A percentile compares a stretch with the other conserved stretches of the same genome.
Conservation (phyloP, 2,888 invertebrate species). For the Priocnemis perturbator region DNA sequence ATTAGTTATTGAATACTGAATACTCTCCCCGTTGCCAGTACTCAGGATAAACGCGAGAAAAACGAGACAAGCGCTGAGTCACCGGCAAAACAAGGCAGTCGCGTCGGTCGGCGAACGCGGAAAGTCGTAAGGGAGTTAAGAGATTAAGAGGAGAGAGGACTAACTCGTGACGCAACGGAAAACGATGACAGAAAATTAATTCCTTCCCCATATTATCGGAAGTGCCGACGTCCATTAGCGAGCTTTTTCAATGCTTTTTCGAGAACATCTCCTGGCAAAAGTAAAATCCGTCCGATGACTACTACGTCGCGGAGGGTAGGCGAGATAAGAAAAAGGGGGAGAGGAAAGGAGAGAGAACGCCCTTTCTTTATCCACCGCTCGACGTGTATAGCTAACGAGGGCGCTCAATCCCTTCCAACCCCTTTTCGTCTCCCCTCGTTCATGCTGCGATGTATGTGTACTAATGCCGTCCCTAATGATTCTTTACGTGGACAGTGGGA, state of each 20-base stretch:
- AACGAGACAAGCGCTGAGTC: too few relatives aligned
- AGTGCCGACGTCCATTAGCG: conserved; percentile 53
- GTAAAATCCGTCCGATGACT: too few relatives aligned
- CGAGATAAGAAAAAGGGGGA: background rate
- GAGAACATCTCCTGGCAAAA: too few relatives aligned
- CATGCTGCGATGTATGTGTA: conserved; percentile 9
- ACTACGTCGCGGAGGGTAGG: too few relatives aligned
- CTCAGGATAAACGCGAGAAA: too few relatives aligned
- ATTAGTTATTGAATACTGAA: too few relatives aligned
- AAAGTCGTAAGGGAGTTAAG: background rate
- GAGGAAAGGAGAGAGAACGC: conserved; percentile 1
- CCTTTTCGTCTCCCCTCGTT: background rate
- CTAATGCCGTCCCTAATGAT: conserved; percentile 11
- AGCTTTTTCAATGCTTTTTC: conserved; percentile 42
- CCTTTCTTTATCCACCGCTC: conserved; percentile 14
- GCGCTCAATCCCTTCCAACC: background rate
- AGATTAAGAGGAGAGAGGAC: conserved; percentile 4
- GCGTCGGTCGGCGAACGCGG: too few relatives aligned
- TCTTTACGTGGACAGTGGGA: conserved; percentile 5
- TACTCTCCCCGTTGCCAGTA: too few relatives aligned
- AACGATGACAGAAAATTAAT: conserved; percentile 48
- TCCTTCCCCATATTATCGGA: conserved; percentile 50
- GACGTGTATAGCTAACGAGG: conserved; percentile 28
- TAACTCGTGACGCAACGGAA: conserved; percentile 20
- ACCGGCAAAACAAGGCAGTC: too few relatives aligned